Percentiles rank a stretch among this genome's conserved stretches.
Conservation (phyloP, 2,113 vertebrate species). For the Paramormyrops kingsleyae region DNA sequence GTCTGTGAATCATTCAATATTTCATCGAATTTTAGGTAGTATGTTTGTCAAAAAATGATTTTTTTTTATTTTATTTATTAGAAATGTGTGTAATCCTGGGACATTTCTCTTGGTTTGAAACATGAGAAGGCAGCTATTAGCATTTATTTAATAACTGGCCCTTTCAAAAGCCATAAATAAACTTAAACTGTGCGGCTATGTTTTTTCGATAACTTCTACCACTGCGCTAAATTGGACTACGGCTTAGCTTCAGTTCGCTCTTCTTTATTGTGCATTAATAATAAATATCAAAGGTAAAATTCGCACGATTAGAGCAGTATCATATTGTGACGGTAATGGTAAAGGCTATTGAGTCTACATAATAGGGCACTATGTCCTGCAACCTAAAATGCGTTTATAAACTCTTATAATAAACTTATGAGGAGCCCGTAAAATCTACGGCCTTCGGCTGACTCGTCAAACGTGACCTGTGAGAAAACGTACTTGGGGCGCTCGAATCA, state of each 20-base stretch:
- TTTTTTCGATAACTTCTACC: neutral
- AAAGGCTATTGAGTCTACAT: neutral
- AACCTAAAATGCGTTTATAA: neutral
- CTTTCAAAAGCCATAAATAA: neutral
- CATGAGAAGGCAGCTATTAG: neutral
- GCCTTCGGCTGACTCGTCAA: neutral
- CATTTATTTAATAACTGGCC: neutral
- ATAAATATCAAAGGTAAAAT: neutral
- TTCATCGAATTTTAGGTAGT: neutral
- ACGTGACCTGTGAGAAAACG: neutral
- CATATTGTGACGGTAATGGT: neutral
- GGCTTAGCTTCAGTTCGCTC: neutral
- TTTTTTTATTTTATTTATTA: neutral
- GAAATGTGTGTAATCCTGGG: neutral
- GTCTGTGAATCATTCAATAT: neutral
- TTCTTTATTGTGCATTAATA: neutral
- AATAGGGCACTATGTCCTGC: neutral
- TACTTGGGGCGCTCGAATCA: neutral
- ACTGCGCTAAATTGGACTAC: neutral
- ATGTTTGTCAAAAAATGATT: neutral
- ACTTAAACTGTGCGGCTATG: neutral
- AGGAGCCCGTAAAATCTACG: neutral
- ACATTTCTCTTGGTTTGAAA: neutral
- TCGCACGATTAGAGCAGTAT: neutral
- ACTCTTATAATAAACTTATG: neutral